Evolutionary conservation across 2,888 invertebrate genomes (phyloP), one percentile per base, ranked within the genome.

Genomic region (Cantharis rufa): DNA sequence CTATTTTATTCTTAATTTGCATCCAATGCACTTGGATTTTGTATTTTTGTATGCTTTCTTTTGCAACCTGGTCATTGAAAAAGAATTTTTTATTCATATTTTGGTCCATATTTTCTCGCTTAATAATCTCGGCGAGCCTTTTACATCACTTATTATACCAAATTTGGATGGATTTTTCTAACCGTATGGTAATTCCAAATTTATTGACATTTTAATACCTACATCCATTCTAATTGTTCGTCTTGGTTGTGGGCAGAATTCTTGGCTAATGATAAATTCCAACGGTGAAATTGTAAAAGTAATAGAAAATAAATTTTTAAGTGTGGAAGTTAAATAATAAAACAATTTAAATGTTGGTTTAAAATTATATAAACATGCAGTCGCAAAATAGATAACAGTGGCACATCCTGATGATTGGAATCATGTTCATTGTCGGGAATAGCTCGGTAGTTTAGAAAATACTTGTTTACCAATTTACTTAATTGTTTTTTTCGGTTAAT

Each of bases 1-100:
- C 69, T 68, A 48, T 69, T 74, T 13, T 21, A 18, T 66, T 66
- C 64, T 66, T 24, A 18, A 66, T 66, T 66, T 66, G 15, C 64
- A 66, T 21, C 24, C 64, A n/a, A n/a, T 66, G 64, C 64, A 21
- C 18, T 24, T 66, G 64, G n/a, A 66, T 66, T 66, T 66, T 15
- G 10, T n/a, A 21, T 18, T 66, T 64, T 66, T 18, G 21, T 13
- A 21, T 66, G 10, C 24, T 66, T 21, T 11, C n/a, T 48, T n/a
- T 48, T 48, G 7, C 48, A 48, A 48, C 7, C n/a, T 48, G n/a
- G n/a, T n/a, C 48, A 2, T 48, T n/a, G 48, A 48, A 48, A 48
- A 48, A 48, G n/a, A 48, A n/a, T 7, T 48, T 48, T 32, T 48
- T 48, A 48, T 48, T 48, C 48, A 7, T 48, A 48, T 48, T 48